Evolutionary conservation across 2,888 invertebrate genomes (phyloP).

Genomic region (Cheilosia vulpina): DNA sequence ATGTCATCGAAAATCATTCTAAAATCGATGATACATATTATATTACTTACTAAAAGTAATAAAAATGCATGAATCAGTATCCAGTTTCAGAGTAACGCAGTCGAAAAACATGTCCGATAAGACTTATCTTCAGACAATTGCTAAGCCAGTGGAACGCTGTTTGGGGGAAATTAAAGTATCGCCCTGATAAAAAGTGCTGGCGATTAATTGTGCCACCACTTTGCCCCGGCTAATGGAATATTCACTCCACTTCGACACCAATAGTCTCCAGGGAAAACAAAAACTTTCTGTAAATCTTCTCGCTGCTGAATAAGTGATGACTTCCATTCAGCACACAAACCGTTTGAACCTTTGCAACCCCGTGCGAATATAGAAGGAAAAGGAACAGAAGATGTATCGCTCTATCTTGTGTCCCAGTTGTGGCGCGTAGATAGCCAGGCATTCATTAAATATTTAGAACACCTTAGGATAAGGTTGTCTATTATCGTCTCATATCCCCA

Average conservation of each 20-base stretch:
- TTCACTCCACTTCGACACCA: conserved; percentile 29
- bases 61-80: conserved; percentile 38
- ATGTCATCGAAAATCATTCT: not conserved
- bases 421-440: not conserved
- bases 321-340: conserved; percentile 22
- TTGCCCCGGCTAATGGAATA: not conserved
- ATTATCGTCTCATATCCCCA: conserved; percentile 8
- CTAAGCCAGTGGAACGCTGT: not conserved
- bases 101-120: not conserved
- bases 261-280: conserved; percentile 3
- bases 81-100: not conserved
- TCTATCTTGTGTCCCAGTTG: conserved; percentile 27
- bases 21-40: conserved; percentile 30
- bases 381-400: not conserved
- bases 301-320: conserved; percentile 33
- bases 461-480: conserved; percentile 33
- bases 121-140: conserved; percentile 17
- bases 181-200: not conserved
- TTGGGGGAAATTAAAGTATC: not conserved
- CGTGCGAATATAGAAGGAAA: not conserved
- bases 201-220: conserved; percentile 8
- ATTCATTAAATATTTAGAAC: conserved; percentile 49
- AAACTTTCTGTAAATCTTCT: conserved; percentile 9
- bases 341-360: conserved; percentile 30
- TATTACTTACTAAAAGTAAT: not conserved